Evolutionary conservation across 1,140 invertebrate species (phyloP).

Genomic region (Drosophila ficusphila): DNA sequence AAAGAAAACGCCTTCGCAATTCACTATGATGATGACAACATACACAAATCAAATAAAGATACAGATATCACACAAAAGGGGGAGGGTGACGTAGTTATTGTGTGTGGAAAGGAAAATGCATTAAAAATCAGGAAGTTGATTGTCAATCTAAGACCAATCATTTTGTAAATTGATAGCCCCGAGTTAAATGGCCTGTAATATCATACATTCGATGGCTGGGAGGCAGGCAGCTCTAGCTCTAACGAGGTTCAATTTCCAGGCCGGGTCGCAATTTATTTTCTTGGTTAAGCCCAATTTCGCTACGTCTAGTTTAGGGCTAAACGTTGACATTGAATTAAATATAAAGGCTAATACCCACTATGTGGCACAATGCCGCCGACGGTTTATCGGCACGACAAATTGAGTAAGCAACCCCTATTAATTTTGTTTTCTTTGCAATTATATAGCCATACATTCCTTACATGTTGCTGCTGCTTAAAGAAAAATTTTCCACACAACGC

Average conservation of each 20-base stretch:
- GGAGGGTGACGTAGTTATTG: no score
- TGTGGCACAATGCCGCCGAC: conserved; percentile 1
- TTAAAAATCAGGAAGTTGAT: conserved; percentile 8
- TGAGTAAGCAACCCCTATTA: neutral
- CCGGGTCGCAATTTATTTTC: neutral
- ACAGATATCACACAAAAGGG: neutral
- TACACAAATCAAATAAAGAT: conserved; percentile 3
- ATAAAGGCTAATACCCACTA: neutral
- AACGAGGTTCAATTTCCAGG: neutral
- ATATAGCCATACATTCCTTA: neutral
- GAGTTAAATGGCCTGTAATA: conserved; percentile 1
- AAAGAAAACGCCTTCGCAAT: neutral
- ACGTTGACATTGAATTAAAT: neutral
- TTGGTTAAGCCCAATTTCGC: conserved; percentile 1
- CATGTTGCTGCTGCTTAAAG: neutral
- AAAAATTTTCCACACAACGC: neutral
- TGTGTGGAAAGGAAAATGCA: conserved; percentile 2
- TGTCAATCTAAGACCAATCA: conserved; percentile 8
- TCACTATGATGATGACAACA: no score
- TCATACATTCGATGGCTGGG: neutral
- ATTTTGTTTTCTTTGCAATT: conserved; percentile 3
- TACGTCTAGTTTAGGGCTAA: conserved; percentile 1
- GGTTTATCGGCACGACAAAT: conserved; percentile 5
- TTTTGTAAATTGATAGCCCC: conserved; percentile 10
- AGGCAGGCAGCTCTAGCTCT: no score